Conservation (phyloP, 2,888 invertebrate species). For the Argyresthia albistria region DNA sequence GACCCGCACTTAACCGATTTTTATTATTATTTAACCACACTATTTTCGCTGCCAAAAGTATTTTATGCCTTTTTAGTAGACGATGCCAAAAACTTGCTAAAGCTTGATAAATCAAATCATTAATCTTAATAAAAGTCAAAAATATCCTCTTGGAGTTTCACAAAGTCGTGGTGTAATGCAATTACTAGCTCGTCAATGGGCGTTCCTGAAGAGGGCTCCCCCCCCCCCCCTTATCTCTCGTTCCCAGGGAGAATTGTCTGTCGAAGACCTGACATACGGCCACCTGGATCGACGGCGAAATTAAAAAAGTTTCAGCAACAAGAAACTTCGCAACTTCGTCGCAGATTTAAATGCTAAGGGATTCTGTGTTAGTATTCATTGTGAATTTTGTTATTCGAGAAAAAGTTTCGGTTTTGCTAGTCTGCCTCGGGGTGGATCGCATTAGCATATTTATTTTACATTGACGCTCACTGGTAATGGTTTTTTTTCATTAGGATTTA, state of each 20-base stretch:
- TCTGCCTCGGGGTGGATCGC: conserved; percentile 22
- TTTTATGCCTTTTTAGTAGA: no score
- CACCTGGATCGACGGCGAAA: conserved; percentile 64
- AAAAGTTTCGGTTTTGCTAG: conserved; percentile 41
- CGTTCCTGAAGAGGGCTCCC: not conserved
- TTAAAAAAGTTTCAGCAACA: conserved; percentile 63
- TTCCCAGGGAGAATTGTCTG: conserved; percentile 37
- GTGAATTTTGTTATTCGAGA: conserved; percentile 56
- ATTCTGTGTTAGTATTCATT: conserved; percentile 58
- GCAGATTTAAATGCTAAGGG: conserved; percentile 64
- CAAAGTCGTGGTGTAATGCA: no score
- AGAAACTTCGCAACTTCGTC: conserved; percentile 41
- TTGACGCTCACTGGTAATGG: conserved; percentile 4
- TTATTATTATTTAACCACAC: no score
- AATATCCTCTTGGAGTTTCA: no score
- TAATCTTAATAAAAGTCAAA: no score
- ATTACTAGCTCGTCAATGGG: no score
- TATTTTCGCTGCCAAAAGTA: no score
- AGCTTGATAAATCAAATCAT: no score
- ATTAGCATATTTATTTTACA: conserved; percentile 26
- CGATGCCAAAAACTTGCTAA: no score
- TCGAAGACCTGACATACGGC: conserved; percentile 51
- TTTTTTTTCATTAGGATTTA: conserved; percentile 1
- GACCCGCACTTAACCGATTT: no score
- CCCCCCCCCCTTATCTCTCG: conserved; percentile 35